Percentiles rank a stretch among this genome's conserved stretches.
Evolutionary conservation across 2,113 vertebrate species (phyloP).

Genomic region (Plestiodon gilberti): DNA sequence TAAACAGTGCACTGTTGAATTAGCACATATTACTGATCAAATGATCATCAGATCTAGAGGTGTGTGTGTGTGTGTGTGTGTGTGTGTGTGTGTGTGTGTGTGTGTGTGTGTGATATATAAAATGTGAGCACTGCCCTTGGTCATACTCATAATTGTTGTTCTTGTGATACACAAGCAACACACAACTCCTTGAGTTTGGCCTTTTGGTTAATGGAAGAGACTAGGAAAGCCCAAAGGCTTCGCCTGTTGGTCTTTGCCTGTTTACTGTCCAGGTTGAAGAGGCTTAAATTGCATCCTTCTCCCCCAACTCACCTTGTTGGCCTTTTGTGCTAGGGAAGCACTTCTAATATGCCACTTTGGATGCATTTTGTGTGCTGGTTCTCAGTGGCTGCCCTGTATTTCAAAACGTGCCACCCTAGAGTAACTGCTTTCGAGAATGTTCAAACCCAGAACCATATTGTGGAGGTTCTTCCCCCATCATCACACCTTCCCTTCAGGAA

Average conservation of each 20-base stretch:
- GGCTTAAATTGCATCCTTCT: neutral
- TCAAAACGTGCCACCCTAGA: neutral
- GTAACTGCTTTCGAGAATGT: neutral
- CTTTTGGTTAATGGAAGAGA: neutral
- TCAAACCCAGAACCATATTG: neutral
- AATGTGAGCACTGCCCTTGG: too few relatives aligned
- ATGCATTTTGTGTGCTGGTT: neutral
- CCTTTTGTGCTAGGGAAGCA: neutral
- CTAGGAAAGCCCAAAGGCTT: neutral
- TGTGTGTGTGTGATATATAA: too few relatives aligned
- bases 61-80: neutral
- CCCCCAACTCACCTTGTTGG: too few relatives aligned
- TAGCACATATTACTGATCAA: neutral
- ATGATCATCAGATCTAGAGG: neutral
- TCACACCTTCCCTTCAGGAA: neutral
- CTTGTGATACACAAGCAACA: neutral
- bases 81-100: too few relatives aligned
- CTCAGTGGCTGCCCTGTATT: neutral
- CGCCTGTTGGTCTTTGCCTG: neutral
- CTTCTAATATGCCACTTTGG: neutral
- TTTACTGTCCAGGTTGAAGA: neutral
- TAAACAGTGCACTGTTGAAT: neutral
- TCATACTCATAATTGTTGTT: neutral
- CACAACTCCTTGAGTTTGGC: neutral
- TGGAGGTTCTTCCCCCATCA: neutral